These are phyloP conservation scores for Bhutanitis thaidina DNA, from an alignment of 2,888 invertebrate species.

Conservation along the genomic window DNA sequence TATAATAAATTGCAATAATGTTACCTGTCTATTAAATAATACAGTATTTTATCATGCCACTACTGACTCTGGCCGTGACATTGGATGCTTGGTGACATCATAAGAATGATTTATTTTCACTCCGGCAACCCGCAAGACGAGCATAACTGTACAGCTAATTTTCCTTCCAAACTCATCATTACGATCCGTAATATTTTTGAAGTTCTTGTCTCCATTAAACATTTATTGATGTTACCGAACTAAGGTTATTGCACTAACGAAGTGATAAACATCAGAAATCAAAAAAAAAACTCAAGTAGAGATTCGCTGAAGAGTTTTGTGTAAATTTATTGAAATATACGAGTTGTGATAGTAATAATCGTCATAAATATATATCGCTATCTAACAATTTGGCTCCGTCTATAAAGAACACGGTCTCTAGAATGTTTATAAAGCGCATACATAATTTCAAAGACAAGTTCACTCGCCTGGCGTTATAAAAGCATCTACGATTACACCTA, in stretches of 20 bases:
- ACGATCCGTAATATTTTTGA: no score
- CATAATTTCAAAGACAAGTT: constrained; percentile 13
- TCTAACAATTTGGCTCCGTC: background rate
- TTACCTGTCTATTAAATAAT: no score
- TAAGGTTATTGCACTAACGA: no score
- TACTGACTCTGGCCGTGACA: constrained; percentile 31
- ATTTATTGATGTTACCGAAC: no score
- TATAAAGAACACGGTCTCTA: constrained; percentile 2
- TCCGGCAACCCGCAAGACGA: constrained; percentile 27
- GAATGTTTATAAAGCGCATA: constrained; percentile 5
- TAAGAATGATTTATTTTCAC: constrained; percentile 29
- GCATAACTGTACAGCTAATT: constrained; percentile 22
- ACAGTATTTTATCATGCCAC: constrained; percentile 13
- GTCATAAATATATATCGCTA: background rate
- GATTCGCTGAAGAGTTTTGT: no score
- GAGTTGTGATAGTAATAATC: no score
- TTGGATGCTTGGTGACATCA: constrained; percentile 34
- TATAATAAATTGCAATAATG: constrained; percentile 1
- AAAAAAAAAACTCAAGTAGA: no score
- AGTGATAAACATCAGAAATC: no score
- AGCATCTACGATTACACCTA: constrained; percentile 23
- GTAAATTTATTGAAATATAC: no score
- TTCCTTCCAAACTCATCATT: background rate
- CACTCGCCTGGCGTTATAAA: constrained; percentile 20
- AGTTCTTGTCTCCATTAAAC: no score